Conservation (phyloP, 2,113 vertebrate species). For the Lagenorhynchus albirostris region DNA sequence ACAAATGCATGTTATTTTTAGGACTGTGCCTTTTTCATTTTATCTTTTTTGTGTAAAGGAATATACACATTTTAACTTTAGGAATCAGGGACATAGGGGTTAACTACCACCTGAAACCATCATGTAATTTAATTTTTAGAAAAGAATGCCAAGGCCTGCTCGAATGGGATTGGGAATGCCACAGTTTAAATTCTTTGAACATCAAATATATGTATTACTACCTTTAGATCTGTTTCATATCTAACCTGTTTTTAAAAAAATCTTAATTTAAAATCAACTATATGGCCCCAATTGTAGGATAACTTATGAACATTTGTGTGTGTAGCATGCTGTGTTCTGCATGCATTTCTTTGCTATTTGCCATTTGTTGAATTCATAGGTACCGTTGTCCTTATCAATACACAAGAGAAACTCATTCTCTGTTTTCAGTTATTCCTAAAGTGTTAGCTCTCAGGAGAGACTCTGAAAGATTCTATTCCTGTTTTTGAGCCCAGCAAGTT, state of each 20-base stretch:
- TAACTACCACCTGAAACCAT: neutral
- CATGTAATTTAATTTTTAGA: neutral
- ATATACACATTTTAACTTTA: neutral
- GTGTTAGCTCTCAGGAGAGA: neutral
- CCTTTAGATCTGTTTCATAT: neutral
- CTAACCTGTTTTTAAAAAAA: neutral
- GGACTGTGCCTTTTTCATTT: neutral
- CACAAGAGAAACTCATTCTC: neutral
- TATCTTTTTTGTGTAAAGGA: neutral
- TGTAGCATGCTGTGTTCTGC: neutral
- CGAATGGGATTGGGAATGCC: neutral
- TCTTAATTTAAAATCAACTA: neutral
- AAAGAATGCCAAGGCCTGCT: neutral
- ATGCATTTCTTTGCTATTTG: neutral
- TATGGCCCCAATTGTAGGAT: neutral
- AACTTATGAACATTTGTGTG: neutral
- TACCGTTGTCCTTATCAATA: neutral
- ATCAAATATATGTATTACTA: neutral
- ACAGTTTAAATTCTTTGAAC: neutral
- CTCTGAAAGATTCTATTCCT: neutral
- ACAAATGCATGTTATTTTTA: neutral
- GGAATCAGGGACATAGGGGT: neutral
- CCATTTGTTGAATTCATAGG: neutral
- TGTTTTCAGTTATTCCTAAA: neutral
- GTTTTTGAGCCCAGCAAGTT: neutral